phyloP scores from a whole-genome alignment of 2,888 invertebrate species.

The Drosophila putrida region DNA sequence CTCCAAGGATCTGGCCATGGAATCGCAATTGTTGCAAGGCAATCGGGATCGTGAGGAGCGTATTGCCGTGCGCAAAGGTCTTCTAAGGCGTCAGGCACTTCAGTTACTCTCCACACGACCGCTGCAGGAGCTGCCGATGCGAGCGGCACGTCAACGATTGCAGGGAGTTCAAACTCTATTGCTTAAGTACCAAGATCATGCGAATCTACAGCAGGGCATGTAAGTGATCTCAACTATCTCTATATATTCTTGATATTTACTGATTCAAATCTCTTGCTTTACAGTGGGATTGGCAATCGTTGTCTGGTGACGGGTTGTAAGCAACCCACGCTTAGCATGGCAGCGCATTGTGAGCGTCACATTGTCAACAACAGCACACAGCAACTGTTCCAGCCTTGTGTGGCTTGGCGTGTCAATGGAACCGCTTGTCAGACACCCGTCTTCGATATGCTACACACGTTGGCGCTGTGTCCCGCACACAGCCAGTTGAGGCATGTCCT shows the following conservation, averaged over 20 bases:
- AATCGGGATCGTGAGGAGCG: slow-evolving; percentile 82
- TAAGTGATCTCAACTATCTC: slow-evolving; percentile 38
- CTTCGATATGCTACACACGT: slow-evolving; percentile 91
- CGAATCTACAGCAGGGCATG: slow-evolving; percentile 74
- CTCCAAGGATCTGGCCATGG: slow-evolving; percentile 26
- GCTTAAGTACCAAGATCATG: slow-evolving; percentile 79
- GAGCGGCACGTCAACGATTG: slow-evolving; percentile 79
- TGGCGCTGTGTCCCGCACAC: slow-evolving; percentile 95
- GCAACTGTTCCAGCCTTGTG: slow-evolving; percentile 92
- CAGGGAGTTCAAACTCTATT: slow-evolving; percentile 83
- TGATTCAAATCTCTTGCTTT: not conserved
- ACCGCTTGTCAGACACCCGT: slow-evolving; percentile 92
- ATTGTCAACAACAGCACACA: slow-evolving; percentile 95
- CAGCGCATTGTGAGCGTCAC: slow-evolving; percentile 93
- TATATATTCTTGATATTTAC: not conserved
- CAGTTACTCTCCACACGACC: slow-evolving; percentile 82
- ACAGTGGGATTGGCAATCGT: slow-evolving; percentile 74
- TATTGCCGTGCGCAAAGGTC: slow-evolving; percentile 81
- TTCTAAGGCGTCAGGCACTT: slow-evolving; percentile 83
- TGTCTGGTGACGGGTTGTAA: slow-evolving; percentile 80
- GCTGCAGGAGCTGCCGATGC: slow-evolving; percentile 78
- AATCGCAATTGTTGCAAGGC: slow-evolving; percentile 37
- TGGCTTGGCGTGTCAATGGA: slow-evolving; percentile 91
- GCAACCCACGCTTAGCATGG: slow-evolving; percentile 85
- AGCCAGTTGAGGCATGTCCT: slow-evolving; percentile 91